A percentile compares a stretch with the other conserved stretches of the same genome.
Evolutionary conservation across 2,888 invertebrate genomes (phyloP).

Genomic region (Heliconius cydno): DNA sequence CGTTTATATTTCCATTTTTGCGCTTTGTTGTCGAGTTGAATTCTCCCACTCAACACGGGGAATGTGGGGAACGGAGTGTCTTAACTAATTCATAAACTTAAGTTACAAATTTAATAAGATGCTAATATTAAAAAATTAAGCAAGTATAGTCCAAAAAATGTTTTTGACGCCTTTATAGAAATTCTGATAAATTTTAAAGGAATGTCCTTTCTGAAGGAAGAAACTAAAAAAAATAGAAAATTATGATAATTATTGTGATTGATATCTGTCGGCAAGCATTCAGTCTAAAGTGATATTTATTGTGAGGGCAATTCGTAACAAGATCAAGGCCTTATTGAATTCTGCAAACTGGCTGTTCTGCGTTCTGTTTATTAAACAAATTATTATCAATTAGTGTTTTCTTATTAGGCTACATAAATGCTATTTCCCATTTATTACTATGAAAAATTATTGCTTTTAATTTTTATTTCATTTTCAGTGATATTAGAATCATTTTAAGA

Average conservation of each 20-base stretch:
- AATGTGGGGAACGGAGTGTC: too few relatives aligned
- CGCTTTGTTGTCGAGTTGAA: neutral
- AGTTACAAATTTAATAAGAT: too few relatives aligned
- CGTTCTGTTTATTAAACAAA: neutral
- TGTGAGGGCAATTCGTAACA: neutral
- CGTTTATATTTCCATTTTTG: neutral
- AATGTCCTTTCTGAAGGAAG: too few relatives aligned
- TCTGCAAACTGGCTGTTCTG: neutral
- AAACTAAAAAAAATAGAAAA: neutral
- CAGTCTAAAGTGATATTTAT: neutral
- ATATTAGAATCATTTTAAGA: too few relatives aligned
- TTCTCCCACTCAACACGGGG: neutral
- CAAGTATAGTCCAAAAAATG: too few relatives aligned
- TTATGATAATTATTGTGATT: neutral
- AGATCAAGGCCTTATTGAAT: conserved; percentile 9
- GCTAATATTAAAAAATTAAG: too few relatives aligned
- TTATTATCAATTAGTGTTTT: conserved; percentile 10
- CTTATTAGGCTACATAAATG: conserved; percentile 10
- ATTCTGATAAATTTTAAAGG: too few relatives aligned
- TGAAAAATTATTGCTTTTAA: neutral
- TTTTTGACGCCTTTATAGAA: too few relatives aligned
- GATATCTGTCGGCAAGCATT: neutral
- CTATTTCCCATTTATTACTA: neutral
- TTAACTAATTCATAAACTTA: too few relatives aligned
- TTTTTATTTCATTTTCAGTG: too few relatives aligned